These are phyloP conservation scores for Poecilus cupreus DNA, from an alignment of 2,888 invertebrate genomes.

Conservation along the genomic window DNA sequence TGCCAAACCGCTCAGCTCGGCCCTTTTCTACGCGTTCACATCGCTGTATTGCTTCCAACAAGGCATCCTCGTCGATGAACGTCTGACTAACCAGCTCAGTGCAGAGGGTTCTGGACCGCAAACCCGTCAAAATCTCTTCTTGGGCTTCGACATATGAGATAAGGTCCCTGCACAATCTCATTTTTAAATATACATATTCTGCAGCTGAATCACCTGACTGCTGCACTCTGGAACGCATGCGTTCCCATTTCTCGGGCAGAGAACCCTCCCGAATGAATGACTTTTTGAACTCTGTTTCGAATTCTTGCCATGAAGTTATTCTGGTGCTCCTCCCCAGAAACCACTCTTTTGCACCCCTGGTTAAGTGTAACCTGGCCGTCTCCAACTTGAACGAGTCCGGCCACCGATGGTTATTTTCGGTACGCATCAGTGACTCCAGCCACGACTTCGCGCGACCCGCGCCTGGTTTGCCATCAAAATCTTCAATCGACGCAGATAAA, in stretches of 20 bases:
- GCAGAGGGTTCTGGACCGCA: background rate
- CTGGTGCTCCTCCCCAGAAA: conserved; percentile 7
- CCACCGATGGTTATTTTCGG: conserved; percentile 24
- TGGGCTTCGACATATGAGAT: conserved; percentile 36
- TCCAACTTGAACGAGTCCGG: conserved; percentile 45
- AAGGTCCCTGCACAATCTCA: conserved; percentile 17
- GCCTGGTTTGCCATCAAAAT: conserved; percentile 42
- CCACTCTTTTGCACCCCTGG: conserved; percentile 49
- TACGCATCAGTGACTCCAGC: conserved; percentile 11
- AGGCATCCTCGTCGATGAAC: too few species aligned
- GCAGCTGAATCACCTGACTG: too few species aligned
- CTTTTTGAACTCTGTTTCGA: conserved; percentile 28
- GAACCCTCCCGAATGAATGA: conserved; percentile 13
- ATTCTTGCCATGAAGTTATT: conserved; percentile 34
- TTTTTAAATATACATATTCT: conserved; percentile 13
- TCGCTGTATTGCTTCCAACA: too few species aligned
- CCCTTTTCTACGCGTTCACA: too few species aligned
- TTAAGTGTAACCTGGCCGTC: conserved; percentile 50
- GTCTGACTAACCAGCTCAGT: background rate
- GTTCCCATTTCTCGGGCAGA: background rate
- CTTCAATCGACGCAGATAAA: background rate
- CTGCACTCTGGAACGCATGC: background rate
- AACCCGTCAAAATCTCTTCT: conserved; percentile 46
- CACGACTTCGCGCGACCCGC: conserved; percentile 34
- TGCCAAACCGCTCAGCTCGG: background rate